phyloP scores from a whole-genome alignment of 2,888 invertebrate species.

The Trimorus sp. region DNA sequence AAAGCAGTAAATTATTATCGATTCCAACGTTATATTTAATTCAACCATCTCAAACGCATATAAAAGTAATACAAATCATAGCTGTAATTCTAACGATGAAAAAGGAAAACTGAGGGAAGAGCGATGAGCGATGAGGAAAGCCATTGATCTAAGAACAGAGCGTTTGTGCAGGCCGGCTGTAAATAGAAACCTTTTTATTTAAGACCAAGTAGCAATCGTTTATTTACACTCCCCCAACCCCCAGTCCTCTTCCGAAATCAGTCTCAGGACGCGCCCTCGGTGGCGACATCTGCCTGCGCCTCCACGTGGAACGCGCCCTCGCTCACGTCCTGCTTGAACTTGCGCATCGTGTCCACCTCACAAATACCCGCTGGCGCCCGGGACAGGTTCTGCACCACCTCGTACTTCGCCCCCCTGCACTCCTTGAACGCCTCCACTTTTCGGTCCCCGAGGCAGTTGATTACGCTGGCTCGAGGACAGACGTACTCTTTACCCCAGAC shows the following conservation, averaged over 20 bases:
- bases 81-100: slow-evolving; percentile 3
- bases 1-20: too few species aligned
- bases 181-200: slow-evolving; percentile 62
- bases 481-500: slow-evolving; percentile 91
- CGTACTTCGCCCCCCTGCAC: slow-evolving; percentile 89
- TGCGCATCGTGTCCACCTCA: slow-evolving; percentile 84
- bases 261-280: slow-evolving; percentile 84
- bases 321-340: slow-evolving; percentile 86
- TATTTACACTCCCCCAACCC: slow-evolving; percentile 42
- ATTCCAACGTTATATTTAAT: too few species aligned
- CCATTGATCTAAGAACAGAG: slow-evolving; percentile 25
- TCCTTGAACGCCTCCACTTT: slow-evolving; percentile 87
- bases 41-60: too few species aligned
- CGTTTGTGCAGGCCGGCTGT: slow-evolving; percentile 43
- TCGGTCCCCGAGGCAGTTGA: slow-evolving; percentile 91
- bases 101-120: slow-evolving; percentile 9
- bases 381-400: slow-evolving; percentile 86
- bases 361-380: slow-evolving; percentile 83
- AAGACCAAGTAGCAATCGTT: slow-evolving; percentile 9
- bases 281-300: slow-evolving; percentile 87
- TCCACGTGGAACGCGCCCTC: slow-evolving; percentile 91
- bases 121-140: slow-evolving; percentile 1
- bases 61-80: background rate
- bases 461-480: slow-evolving; percentile 87
- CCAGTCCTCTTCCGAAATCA: background rate